A percentile compares a stretch with the other conserved stretches of the same genome.
phyloP scores from a whole-genome alignment of 2,888 invertebrate genomes.

The Sclerodermus sp. region DNA sequence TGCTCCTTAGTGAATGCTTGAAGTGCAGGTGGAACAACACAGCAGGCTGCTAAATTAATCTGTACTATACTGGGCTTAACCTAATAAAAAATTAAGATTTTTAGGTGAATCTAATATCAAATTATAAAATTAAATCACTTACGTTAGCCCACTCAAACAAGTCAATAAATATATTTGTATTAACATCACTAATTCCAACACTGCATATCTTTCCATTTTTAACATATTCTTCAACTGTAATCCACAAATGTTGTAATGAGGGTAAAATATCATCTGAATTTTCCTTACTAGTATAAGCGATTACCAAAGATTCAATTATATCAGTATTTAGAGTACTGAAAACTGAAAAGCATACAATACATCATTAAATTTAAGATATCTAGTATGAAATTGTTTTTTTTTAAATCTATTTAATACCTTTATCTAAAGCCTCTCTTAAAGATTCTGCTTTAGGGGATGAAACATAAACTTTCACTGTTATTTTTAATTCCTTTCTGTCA shows the following conservation, averaged over 20 bases:
- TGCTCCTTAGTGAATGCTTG: conserved; percentile 88
- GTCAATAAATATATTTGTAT: conserved; percentile 74
- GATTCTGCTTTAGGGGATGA: conserved; percentile 69
- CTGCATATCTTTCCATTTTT: conserved; percentile 63
- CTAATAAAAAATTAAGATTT: conserved; percentile 35
- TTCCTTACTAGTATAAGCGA: conserved; percentile 70
- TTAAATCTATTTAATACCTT: conserved; percentile 65
- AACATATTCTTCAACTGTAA: conserved; percentile 73
- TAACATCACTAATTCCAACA: conserved; percentile 88
- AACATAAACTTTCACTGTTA: conserved; percentile 85
- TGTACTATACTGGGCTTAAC: conserved; percentile 88
- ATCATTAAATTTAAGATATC: conserved; percentile 3
- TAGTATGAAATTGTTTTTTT: neutral
- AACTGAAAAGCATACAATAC: conserved; percentile 62
- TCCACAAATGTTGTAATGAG: conserved; percentile 75
- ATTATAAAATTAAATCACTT: conserved; percentile 19
- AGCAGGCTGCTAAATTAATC: conserved; percentile 89
- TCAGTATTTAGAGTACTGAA: conserved; percentile 71
- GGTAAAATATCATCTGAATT: conserved; percentile 36
- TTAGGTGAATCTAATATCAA: neutral
- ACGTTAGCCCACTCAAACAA: conserved; percentile 75
- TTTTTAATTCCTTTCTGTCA: conserved; percentile 75
- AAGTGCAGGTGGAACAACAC: conserved; percentile 89
- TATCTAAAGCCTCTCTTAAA: conserved; percentile 73
- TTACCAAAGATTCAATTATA: conserved; percentile 78